Percentiles rank a stretch among this genome's conserved stretches.
phyloP scores from a whole-genome alignment of 37 sponge, comb jelly and placozoan genomes.

The Halichondria panicea region DNA sequence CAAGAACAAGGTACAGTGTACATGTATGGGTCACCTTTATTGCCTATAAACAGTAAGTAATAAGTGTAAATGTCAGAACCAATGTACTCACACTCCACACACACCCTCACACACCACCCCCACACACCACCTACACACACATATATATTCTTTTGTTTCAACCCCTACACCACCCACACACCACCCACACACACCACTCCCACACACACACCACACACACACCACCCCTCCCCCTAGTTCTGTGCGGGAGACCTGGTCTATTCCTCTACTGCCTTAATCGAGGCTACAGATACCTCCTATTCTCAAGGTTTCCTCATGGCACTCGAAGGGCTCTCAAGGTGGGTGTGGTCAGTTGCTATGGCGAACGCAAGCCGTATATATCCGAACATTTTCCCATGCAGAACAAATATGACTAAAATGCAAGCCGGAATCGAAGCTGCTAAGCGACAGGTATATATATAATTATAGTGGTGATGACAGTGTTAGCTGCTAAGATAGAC shows the following conservation, averaged over 20 bases:
- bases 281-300: conserved; percentile 38
- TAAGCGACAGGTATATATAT: conserved; percentile 65
- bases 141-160: background rate
- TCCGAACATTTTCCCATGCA: conserved; percentile 5
- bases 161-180: background rate
- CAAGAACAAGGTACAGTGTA: conserved; percentile 64
- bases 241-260: conserved; percentile 77
- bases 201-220: background rate
- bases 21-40: background rate
- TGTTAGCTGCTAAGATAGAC: background rate
- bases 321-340: conserved; percentile 74
- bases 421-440: conserved; percentile 62
- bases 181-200: background rate
- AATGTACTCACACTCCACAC: background rate
- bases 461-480: background rate
- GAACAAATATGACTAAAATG: conserved; percentile 42
- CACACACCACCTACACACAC: background rate
- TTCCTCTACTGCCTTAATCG: conserved; percentile 56
- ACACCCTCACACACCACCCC: background rate
- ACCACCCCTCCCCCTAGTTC: conserved; percentile 33
- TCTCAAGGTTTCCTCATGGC: conserved; percentile 59
- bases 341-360: background rate
- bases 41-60: background rate
- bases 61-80: background rate
- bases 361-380: background rate